Conservation (phyloP, 1,140 invertebrate genomes). For the honey bee (Apis mellifera) region Amel_HAv3.1 CM009931.2:25817001-25817500, state of each 20-base stretch:
- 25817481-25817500: not conserved
- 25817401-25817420: slow-evolving; percentile 5
- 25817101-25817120: not conserved
- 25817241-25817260: not conserved
- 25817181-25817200: too few relatives aligned
- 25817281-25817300: slow-evolving; percentile 18
- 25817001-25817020: slow-evolving; percentile 11
- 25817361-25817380: slow-evolving; percentile 51
- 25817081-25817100: not conserved
- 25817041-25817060: slow-evolving; percentile 21
- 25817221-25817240: not conserved
- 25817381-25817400: slow-evolving; percentile 54
- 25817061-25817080: not conserved
- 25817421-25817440: slow-evolving; percentile 19
- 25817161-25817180: not conserved
- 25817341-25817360: slow-evolving; percentile 53
- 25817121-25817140: too few relatives aligned
- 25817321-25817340: slow-evolving; percentile 50
- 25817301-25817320: slow-evolving; percentile 59
- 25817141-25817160: too few relatives aligned
- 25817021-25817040: slow-evolving; percentile 22
- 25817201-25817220: not conserved
- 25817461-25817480: not conserved
- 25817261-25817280: slow-evolving; percentile 9
- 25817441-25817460: slow-evolving; percentile 34